phyloP scores from a whole-genome alignment of 1,140 invertebrate genomes.

The Akabosia matsudoensis region DNA sequence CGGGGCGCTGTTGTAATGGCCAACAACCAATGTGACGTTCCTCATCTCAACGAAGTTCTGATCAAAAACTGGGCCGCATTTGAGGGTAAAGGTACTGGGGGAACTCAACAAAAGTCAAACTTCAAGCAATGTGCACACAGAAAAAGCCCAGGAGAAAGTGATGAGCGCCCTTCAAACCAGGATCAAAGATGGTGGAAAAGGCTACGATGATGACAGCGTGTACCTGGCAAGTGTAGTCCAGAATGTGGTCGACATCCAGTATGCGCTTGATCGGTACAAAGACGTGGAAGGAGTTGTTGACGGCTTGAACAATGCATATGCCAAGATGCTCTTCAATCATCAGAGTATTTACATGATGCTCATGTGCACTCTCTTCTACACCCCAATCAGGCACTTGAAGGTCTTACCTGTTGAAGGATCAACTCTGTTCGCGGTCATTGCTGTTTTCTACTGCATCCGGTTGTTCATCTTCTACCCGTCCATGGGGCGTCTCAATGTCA shows the following conservation, averaged over 20 bases:
- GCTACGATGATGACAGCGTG: slow-evolving; percentile 40
- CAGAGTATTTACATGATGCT: slow-evolving; percentile 40
- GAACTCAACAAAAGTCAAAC: slow-evolving; percentile 9
- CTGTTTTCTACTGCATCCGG: slow-evolving; percentile 39
- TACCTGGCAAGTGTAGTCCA: slow-evolving; percentile 45
- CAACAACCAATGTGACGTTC: slow-evolving; percentile 45
- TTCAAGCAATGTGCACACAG: slow-evolving; percentile 25
- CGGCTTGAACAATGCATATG: slow-evolving; percentile 36
- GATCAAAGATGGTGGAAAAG: slow-evolving; percentile 24
- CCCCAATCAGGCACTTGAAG: slow-evolving; percentile 37
- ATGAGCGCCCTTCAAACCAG: slow-evolving; percentile 30
- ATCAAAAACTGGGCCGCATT: slow-evolving; percentile 47
- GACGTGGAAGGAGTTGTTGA: slow-evolving; percentile 45
- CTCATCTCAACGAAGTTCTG: slow-evolving; percentile 43
- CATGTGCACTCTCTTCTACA: slow-evolving; percentile 46
- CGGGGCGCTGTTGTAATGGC: slow-evolving; percentile 45
- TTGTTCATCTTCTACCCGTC: slow-evolving; percentile 45
- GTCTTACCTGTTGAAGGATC: slow-evolving; percentile 32
- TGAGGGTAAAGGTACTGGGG: slow-evolving; percentile 28
- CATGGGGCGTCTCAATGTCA: slow-evolving; percentile 41
- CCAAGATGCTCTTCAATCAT: slow-evolving; percentile 38
- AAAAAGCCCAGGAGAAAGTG: slow-evolving; percentile 35
- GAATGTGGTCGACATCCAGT: slow-evolving; percentile 47
- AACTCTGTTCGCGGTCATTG: slow-evolving; percentile 35
- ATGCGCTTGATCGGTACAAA: slow-evolving; percentile 46